Evolutionary conservation across 2,888 invertebrate species (phyloP).

Genomic region (Stomorhina lunata): DNA sequence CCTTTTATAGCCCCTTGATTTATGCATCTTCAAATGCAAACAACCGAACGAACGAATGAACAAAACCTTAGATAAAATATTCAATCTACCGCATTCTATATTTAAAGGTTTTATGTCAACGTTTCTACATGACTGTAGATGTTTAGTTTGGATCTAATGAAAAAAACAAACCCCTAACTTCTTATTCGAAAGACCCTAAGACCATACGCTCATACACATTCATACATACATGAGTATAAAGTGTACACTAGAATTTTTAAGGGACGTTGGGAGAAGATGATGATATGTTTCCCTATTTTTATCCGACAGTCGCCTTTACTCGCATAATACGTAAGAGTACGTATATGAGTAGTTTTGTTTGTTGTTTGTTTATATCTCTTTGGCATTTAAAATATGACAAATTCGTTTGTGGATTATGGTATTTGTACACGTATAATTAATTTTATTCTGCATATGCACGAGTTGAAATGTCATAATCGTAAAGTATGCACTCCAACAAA

Average conservation of each 20-base stretch:
- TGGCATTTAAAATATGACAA: constrained; percentile 70
- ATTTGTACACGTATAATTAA: constrained; percentile 77
- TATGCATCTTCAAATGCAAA: constrained; percentile 51
- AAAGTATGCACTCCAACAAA: constrained; percentile 44
- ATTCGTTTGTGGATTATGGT: constrained; percentile 72
- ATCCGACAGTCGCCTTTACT: constrained; percentile 22
- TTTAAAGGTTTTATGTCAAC: neutral
- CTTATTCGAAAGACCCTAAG: constrained; percentile 15
- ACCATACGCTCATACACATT: neutral
- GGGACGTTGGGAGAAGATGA: neutral
- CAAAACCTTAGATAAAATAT: constrained; percentile 26
- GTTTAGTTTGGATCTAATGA: neutral
- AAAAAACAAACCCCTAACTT: constrained; percentile 21
- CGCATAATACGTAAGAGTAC: neutral
- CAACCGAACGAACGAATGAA: constrained; percentile 19
- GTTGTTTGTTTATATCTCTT: constrained; percentile 19
- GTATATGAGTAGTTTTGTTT: constrained; percentile 12
- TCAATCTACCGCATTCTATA: constrained; percentile 48
- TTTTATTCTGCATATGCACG: constrained; percentile 67
- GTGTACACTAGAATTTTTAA: neutral
- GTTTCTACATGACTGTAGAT: neutral
- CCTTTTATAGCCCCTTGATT: constrained; percentile 64
- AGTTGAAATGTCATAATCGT: constrained; percentile 47
- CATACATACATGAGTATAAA: neutral
- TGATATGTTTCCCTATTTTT: constrained; percentile 17